phyloP scores from a whole-genome alignment of 2,113 vertebrate genomes.

The Callithrix jacchus region DNA sequence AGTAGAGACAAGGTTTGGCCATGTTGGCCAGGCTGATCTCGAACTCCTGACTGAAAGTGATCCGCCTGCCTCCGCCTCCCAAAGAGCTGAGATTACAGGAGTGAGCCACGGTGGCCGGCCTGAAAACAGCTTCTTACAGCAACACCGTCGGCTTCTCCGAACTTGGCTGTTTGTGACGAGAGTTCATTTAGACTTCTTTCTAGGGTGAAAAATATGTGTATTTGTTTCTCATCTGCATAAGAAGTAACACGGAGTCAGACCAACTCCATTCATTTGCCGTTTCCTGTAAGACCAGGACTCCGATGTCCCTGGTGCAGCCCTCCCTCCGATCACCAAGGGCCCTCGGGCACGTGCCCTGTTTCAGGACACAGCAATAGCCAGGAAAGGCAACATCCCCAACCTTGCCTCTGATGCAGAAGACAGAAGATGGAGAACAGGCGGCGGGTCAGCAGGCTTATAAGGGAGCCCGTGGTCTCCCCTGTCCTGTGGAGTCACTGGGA shows the following conservation, averaged over 20 bases:
- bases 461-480: neutral
- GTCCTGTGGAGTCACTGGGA: neutral
- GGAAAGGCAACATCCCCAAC: neutral
- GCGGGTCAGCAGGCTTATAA: neutral
- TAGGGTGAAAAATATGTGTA: neutral
- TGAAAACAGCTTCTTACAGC: conserved; percentile 24
- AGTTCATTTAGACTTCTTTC: neutral
- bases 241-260: conserved; percentile 33
- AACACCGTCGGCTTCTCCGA: neutral
- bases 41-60: too few relatives aligned
- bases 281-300: conserved; percentile 53
- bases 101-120: too few relatives aligned
- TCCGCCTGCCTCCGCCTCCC: too few relatives aligned
- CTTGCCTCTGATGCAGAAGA: neutral
- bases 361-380: neutral
- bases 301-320: neutral
- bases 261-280: conserved; percentile 38
- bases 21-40: too few relatives aligned
- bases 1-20: too few relatives aligned
- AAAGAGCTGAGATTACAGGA: too few relatives aligned
- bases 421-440: neutral
- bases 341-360: neutral
- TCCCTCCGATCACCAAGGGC: accelerated
- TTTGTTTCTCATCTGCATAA: conserved; percentile 53
- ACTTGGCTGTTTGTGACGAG: conserved; percentile 63